These are phyloP conservation scores for Euura lappo DNA, from an alignment of 1,140 invertebrate species.

Conservation along the genomic window DNA sequence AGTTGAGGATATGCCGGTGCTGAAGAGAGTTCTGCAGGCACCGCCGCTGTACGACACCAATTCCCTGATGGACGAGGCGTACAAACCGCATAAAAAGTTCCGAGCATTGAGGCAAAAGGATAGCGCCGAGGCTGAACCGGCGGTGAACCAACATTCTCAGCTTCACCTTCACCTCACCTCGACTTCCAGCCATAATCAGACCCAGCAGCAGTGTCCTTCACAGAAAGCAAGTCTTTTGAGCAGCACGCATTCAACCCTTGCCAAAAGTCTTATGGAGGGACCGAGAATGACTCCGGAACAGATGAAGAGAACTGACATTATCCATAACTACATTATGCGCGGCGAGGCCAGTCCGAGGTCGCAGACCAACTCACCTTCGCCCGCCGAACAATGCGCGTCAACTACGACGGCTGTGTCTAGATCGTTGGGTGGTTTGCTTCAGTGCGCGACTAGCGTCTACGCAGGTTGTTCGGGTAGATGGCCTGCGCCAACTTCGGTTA, in stretches of 20 bases:
- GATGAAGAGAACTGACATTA: slow-evolving; percentile 86
- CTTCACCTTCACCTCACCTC: slow-evolving; percentile 61
- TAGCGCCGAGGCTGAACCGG: slow-evolving; percentile 76
- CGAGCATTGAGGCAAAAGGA: slow-evolving; percentile 80
- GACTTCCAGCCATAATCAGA: slow-evolving; percentile 41
- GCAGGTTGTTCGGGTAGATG: slow-evolving; percentile 49
- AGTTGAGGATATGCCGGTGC: slow-evolving; percentile 90
- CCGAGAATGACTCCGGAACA: slow-evolving; percentile 88
- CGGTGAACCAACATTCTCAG: slow-evolving; percentile 50
- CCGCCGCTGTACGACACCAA: slow-evolving; percentile 89
- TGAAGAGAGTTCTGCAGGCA: slow-evolving; percentile 89
- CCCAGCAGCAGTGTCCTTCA: slow-evolving; percentile 52
- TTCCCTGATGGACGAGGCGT: slow-evolving; percentile 91
- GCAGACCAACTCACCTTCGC: slow-evolving; percentile 61
- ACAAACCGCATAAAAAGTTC: slow-evolving; percentile 95
- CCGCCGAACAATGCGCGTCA: slow-evolving; percentile 57
- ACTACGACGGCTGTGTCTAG: slow-evolving; percentile 52
- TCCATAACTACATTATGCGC: slow-evolving; percentile 88
- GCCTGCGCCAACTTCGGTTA: slow-evolving; percentile 51
- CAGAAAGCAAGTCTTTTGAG: slow-evolving; percentile 65
- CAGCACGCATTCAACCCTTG: slow-evolving; percentile 85
- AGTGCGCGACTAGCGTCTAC: slow-evolving; percentile 50
- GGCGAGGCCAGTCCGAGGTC: slow-evolving; percentile 66
- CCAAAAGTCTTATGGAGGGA: slow-evolving; percentile 86
- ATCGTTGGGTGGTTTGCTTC: slow-evolving; percentile 47